Base-by-base conservation (phyloP, 2,113 vertebrate species). In the Sylvilagus bachmani region DNA sequence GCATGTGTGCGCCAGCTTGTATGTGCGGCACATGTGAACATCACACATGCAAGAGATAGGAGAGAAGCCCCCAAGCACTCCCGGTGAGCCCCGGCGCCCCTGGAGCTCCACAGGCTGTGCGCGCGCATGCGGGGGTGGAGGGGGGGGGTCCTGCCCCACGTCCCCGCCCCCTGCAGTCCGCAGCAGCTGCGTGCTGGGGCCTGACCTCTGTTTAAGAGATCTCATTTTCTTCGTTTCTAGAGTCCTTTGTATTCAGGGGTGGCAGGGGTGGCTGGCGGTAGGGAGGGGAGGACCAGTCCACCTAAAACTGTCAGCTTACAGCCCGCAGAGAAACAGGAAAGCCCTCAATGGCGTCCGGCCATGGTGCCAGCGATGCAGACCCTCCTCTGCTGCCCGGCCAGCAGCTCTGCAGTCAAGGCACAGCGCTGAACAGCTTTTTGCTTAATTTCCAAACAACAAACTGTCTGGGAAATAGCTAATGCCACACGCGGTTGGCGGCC, bases 141-240 rank as follows among this genome's bases (percentile, higher is more conserved):
- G 14, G 55, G 55, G 55, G 55, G 14, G 55, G 17, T 38, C 55
- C 55, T 58, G 55, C 55, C 55, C 55, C 55, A 44, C 44, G 7
- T 44, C 67, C 27, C 75, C 33, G 73, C 53, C n/a, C 9, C 10
- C 33, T 67, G 33, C 7, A 2, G 58, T 10, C 79, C 0, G 7
- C 9, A 12, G 49, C 3, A 17, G 36, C 24, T 10, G 9, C 0
- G 0, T 0, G 6, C 22, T 33, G 5, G 8, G 29, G 93, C 17
- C 11, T 5, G 7, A 11, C 8, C 70, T 33, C 24, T 16, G 44
- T 9, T 13, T 33, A n/a, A 71, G 16, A 70, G 49, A 36, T 3
- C 14, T 3, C 31, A n/a, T 44, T 66, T 36, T 74, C n/a, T n/a
- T 6, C 24, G 16, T 31, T 78, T 69, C 25, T 53, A 58, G 36